Percentiles rank a stretch among this genome's conserved stretches.
Conservation (phyloP, 1,140 invertebrate species). For the Atopsyche davidsoni region DNA sequence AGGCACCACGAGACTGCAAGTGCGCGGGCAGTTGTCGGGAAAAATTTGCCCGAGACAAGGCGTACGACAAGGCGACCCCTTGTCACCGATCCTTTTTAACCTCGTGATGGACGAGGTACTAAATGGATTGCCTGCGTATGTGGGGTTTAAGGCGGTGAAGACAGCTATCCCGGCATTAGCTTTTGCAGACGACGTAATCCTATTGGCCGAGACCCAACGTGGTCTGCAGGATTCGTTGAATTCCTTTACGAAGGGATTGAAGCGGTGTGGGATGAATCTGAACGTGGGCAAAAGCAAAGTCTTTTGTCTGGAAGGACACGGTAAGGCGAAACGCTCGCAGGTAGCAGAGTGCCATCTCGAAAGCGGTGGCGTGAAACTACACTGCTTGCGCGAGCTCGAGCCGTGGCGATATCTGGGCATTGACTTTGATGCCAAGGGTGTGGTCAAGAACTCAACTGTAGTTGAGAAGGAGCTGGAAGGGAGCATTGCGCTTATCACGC, state of each 20-base stretch:
- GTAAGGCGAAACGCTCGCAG: conserved; percentile 31
- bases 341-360: conserved; percentile 14
- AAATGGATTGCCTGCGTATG: conserved; percentile 21
- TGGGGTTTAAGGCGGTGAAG: conserved; percentile 30
- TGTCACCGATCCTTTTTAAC: conserved; percentile 47
- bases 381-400: conserved; percentile 22
- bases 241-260: neutral
- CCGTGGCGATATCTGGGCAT: conserved; percentile 35
- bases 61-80: conserved; percentile 48
- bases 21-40: conserved; percentile 18
- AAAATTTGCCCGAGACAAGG: conserved; percentile 34
- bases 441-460: neutral
- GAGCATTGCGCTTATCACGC: conserved; percentile 2
- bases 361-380: neutral
- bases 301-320: conserved; percentile 30
- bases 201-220: conserved; percentile 30
- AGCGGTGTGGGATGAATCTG: conserved; percentile 28
- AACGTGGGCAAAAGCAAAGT: conserved; percentile 35
- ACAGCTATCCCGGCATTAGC: conserved; percentile 29
- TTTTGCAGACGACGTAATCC: conserved; percentile 41
- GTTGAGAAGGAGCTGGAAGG: neutral
- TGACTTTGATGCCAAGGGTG: conserved; percentile 29
- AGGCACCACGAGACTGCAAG: conserved; percentile 29
- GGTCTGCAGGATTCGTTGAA: conserved; percentile 17
- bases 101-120: conserved; percentile 40